Percentiles rank a stretch among this genome's conserved stretches.
These are phyloP conservation scores for Blastomussa wellsi DNA, from an alignment of 92 coral and sea anemone species.

Conservation along the genomic window DNA sequence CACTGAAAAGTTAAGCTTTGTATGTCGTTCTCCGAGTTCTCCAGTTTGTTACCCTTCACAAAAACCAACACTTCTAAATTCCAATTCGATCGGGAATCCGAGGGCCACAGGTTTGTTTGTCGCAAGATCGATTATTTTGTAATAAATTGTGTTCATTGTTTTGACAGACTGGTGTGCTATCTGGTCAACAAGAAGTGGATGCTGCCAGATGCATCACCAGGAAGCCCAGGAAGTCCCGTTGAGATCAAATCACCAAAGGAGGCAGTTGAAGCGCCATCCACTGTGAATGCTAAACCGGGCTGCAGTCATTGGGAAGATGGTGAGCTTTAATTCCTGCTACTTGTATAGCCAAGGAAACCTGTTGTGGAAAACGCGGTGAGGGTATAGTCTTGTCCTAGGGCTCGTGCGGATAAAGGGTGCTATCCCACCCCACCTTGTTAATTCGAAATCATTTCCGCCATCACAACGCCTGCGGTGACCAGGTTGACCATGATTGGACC, in stretches of 20 bases:
- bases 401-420: too few relatives aligned
- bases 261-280: neutral
- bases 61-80: too few relatives aligned
- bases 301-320: conserved; percentile 45
- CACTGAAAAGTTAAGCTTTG: too few relatives aligned
- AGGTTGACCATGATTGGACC: neutral
- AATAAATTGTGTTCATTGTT: neutral
- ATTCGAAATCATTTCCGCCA: neutral
- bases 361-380: neutral
- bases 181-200: conserved; percentile 55
- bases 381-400: neutral
- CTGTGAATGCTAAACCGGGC: conserved; percentile 19
- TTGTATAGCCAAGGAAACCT: neutral
- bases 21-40: too few relatives aligned
- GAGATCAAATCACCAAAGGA: neutral
- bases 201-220: conserved; percentile 1
- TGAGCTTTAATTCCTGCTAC: neutral
- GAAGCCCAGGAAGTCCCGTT: neutral
- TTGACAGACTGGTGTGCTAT: conserved; percentile 46
- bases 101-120: too few relatives aligned
- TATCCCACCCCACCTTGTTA: too few relatives aligned
- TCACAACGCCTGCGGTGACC: neutral
- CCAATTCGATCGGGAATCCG: too few relatives aligned
- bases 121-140: too few relatives aligned
- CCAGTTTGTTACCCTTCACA: too few relatives aligned